Percentiles rank a stretch among this genome's conserved stretches.
These are phyloP conservation scores for Palloptera scutellata DNA, from an alignment of 2,888 invertebrate genomes.

Conservation along the genomic window DNA sequence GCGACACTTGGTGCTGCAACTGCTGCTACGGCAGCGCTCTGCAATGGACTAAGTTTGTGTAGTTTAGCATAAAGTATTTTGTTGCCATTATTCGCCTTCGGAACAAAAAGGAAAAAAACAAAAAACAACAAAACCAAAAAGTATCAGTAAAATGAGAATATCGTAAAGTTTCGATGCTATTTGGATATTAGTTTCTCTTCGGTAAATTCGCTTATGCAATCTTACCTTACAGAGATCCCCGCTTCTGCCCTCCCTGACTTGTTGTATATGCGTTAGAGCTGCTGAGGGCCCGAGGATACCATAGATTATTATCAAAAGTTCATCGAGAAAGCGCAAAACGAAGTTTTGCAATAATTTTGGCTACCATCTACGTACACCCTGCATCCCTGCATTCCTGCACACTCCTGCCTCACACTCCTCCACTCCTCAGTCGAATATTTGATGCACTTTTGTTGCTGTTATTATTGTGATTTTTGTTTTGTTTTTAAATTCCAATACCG, in stretches of 20 bases:
- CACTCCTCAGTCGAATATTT: no score
- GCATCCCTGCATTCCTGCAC: no score
- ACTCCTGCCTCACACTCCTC: no score
- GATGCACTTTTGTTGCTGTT: no score
- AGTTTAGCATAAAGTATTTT: neutral
- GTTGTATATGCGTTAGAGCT: neutral
- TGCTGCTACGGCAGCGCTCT: neutral
- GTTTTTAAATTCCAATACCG: no score
- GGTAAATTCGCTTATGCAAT: neutral
- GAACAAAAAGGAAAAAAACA: neutral
- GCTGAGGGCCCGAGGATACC: constrained; percentile 4
- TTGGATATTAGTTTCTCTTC: no score
- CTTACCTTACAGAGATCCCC: neutral
- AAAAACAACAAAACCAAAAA: no score
- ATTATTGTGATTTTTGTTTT: no score
- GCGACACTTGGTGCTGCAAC: neutral
- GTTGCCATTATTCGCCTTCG: neutral
- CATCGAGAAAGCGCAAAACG: constrained; percentile 5
- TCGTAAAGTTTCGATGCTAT: no score
- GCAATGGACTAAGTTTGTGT: neutral
- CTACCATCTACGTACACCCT: no score
- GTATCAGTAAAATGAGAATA: no score
- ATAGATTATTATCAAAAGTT: constrained; percentile 29
- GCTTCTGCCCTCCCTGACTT: neutral
- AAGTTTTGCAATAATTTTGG: no score